Evolutionary conservation across 2,888 invertebrate species (phyloP), one percentile per base, ranked within the genome.

Genomic region (Xestia ashworthii): DNA sequence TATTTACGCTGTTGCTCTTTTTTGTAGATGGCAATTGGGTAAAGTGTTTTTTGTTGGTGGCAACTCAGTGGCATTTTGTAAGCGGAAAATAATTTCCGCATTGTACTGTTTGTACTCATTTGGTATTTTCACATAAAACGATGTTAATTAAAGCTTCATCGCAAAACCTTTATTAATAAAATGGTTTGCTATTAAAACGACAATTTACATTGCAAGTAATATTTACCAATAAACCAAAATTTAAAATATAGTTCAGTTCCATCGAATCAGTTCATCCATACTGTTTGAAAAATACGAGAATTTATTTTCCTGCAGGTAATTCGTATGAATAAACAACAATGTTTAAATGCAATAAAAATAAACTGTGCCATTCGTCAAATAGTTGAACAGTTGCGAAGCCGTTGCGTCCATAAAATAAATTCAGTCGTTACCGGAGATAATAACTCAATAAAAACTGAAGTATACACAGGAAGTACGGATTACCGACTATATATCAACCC

Each of bases 401-500:
- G 77, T 55, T 81, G 75, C 62, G 79, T 83, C 78, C 85, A 87
- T 89, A 85, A 91, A 90, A 91, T 89, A 89, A 87, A 90, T 88
- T 82, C 88, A 81, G 84, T 86, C 78, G 83, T 78, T 87, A 84
- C 82, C 73, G 76, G 84, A 80, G 76, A 85, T 88, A 90, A 91
- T 90, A 90, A 91, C 90, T 91, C 90, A 89, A 90, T 90, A 87
- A 84, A 86, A 88, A 84, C 76, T 81, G 87, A 75, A 74, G 76
- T 88, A 73, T 48, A 71, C 79, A 75, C 70, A 69, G 82, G 87
- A 82, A 78, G 68, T 83, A 78, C 65, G 87, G 80, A 83, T 84
- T 88, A 77, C 75, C n/a, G 75, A 72, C 75, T 60, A 73, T 87
- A 78, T 80, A 81, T 87, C 87, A 84, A 64, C 58, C 53, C 41